Conservation (phyloP, 1,140 invertebrate genomes). For the Drosophila gunungcola region DNA sequence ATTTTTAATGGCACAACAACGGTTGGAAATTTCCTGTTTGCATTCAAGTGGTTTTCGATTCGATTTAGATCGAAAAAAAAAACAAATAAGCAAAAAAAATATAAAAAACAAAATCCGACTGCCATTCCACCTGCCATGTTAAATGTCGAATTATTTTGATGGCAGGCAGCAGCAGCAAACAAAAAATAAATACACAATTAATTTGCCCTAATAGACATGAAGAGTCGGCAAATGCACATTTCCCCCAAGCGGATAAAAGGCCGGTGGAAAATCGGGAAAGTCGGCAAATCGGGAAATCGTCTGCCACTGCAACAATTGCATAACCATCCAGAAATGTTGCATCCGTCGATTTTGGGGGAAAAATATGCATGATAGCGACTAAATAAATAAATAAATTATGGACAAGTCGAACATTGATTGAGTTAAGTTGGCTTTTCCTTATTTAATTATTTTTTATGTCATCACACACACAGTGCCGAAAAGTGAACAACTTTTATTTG, state of each 20-base stretch:
- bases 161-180: constrained; percentile 55
- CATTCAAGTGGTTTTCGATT: constrained; percentile 63
- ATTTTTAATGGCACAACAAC: constrained; percentile 78
- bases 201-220: constrained; percentile 78
- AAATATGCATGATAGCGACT: constrained; percentile 27
- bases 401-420: constrained; percentile 16
- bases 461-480: background rate
- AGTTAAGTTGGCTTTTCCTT: background rate
- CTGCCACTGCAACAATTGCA: constrained; percentile 22
- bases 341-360: background rate
- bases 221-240: constrained; percentile 39
- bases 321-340: constrained; percentile 15
- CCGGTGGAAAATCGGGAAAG: constrained; percentile 3
- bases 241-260: background rate
- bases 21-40: constrained; percentile 50
- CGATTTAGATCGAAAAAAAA: background rate
- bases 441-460: background rate
- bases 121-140: constrained; percentile 62
- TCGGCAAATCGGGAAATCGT: constrained; percentile 15
- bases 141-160: constrained; percentile 79
- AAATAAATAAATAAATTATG: constrained; percentile 43
- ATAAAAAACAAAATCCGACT: constrained; percentile 1
- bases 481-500: background rate
- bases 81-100: background rate
- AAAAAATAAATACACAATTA: constrained; percentile 80